Base-by-base conservation (phyloP, 92 coral and sea anemone species). In the Epizoanthus ramosus region DNA sequence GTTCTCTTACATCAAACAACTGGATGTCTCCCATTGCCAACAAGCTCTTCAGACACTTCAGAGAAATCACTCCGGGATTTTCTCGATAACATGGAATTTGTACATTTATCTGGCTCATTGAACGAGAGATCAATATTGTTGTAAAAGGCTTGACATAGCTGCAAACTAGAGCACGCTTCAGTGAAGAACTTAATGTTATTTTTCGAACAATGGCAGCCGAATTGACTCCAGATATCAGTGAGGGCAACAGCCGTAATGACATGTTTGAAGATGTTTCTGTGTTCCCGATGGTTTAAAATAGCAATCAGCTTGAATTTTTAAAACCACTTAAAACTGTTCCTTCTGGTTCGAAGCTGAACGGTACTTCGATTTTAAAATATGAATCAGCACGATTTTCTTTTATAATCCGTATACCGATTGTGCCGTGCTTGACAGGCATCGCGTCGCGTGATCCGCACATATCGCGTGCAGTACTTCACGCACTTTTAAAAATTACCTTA, bases 1-100 rank as follows among this genome's bases (percentile, higher is more conserved):
- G 92, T 63, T 90, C 94, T 33, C 98, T 83, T 63, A 93, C 90
- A 82, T 90, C 95, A 83, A 93, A 89, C 41, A 93, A 76, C 56
- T 91, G 93, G 35, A 93, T 77, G 43, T 87, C 75, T 3, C 85
- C 88, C 22, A 81, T 77, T 22, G 50, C 74, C 21, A 90, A 8
- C 85, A 92, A 85, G 57, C 68, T 81, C 77, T 92, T 88, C 56
- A 92, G 58, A 70, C 95, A 92, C 17, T 85, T 68, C 47, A 90
- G 22, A 54, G 80, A 71, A 57, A 90, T 68, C 35, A 80, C 68
- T 1, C 90, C 86, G 1, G 58, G 52, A 15, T 28, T 52, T 69
- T 61, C 84, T 47, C 80, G 88, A 18, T 68, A 76, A 69, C 89
- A 86, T 67, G 86, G 77, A 16, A 22, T 47, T 68, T 28, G 77